Evolutionary conservation across 2,888 invertebrate species (phyloP).

Genomic region (Drosophila lacicola): DNA sequence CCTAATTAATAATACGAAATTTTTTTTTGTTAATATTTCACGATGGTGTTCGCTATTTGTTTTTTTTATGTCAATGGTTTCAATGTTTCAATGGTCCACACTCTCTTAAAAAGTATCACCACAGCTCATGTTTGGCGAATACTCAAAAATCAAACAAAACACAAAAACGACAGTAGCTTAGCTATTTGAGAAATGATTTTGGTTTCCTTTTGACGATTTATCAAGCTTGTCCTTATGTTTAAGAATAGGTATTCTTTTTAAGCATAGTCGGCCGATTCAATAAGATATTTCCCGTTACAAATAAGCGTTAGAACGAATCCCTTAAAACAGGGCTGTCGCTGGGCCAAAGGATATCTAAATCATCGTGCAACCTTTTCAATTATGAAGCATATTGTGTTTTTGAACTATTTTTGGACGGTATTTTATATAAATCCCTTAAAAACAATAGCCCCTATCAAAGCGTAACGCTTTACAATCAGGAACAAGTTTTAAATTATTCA

Average conservation of each 20-base stretch:
- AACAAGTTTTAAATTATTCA: constrained; percentile 43
- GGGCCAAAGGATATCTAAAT: background rate
- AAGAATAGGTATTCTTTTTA: background rate
- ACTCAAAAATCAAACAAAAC: too few species aligned
- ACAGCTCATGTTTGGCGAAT: too few species aligned
- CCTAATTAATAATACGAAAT: too few species aligned
- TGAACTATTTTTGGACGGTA: background rate
- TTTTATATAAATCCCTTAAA: background rate
- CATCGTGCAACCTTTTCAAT: background rate
- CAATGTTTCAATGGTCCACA: too few species aligned
- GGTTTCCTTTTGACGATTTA: background rate
- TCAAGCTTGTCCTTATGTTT: too few species aligned
- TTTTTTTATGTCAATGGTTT: too few species aligned
- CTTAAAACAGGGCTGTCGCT: too few species aligned
- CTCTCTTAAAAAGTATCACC: too few species aligned
- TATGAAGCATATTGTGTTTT: constrained; percentile 1
- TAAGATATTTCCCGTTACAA: background rate
- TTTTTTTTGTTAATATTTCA: too few species aligned
- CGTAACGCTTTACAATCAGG: background rate
- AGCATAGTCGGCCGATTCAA: background rate
- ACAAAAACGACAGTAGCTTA: too few species aligned
- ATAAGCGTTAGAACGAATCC: background rate
- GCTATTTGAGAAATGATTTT: background rate
- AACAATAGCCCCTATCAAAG: too few species aligned
- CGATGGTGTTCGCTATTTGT: too few species aligned